These are phyloP conservation scores for Scaptomyza flava DNA, from an alignment of 2,888 invertebrate species.

Conservation along the genomic window DNA sequence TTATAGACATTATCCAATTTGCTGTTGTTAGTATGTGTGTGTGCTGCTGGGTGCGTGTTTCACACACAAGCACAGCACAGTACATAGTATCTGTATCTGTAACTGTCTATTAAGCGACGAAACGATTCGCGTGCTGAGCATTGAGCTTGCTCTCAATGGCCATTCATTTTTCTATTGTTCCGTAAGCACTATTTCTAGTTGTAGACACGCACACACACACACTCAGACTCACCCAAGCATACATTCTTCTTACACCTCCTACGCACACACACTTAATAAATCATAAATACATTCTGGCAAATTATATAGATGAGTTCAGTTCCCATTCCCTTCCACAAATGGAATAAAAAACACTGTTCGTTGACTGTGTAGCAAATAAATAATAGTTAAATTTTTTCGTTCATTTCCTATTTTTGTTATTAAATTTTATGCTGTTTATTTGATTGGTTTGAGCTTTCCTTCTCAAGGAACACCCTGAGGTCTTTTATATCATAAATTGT, in stretches of 20 bases:
- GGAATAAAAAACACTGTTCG: constrained; percentile 25
- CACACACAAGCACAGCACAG: constrained; percentile 11
- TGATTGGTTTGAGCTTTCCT: constrained; percentile 27
- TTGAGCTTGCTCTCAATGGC: constrained; percentile 69
- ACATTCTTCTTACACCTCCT: constrained; percentile 24
- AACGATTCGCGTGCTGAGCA: constrained; percentile 76
- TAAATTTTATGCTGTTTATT: constrained; percentile 77
- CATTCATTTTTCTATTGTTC: constrained; percentile 75
- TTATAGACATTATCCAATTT: constrained; percentile 80
- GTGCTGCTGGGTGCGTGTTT: constrained; percentile 62
- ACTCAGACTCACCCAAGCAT: constrained; percentile 11
- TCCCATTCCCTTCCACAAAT: constrained; percentile 40
- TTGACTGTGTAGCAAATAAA: constrained; percentile 64
- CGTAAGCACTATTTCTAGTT: constrained; percentile 70
- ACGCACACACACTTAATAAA: constrained; percentile 64
- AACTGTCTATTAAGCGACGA: constrained; percentile 64
- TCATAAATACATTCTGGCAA: constrained; percentile 78
- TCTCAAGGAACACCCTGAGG: constrained; percentile 28
- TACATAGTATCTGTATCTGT: constrained; percentile 62
- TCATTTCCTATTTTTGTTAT: constrained; percentile 60
- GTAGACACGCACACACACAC: constrained; percentile 56
- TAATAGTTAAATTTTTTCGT: constrained; percentile 74
- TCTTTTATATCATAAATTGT: constrained; percentile 48
- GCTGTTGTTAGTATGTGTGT: constrained; percentile 47
- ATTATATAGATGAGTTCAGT: constrained; percentile 73